A percentile compares a stretch with the other conserved stretches of the same genome.
phyloP scores from a whole-genome alignment of 2,113 vertebrate species.

The Bagarius yarrelli region DNA sequence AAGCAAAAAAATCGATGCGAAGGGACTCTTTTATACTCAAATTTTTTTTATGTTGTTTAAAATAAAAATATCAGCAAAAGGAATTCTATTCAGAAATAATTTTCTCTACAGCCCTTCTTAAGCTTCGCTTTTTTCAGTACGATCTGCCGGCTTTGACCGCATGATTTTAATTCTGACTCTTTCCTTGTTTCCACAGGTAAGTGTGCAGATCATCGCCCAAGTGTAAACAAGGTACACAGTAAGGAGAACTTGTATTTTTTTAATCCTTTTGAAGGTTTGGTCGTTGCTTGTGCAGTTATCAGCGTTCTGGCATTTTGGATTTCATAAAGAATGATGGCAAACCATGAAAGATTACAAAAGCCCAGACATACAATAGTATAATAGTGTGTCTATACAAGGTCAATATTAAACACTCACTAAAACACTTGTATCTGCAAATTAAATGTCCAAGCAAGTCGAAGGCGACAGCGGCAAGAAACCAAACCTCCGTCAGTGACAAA shows the following conservation, averaged over 20 bases:
- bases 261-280: background rate
- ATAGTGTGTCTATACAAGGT: too few relatives aligned
- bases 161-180: background rate
- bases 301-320: background rate
- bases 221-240: background rate
- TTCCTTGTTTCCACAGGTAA: constrained; percentile 13
- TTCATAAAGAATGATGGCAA: background rate
- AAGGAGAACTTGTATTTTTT: background rate
- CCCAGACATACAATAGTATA: too few relatives aligned
- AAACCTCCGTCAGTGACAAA: too few relatives aligned
- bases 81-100: background rate
- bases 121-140: background rate
- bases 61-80: background rate
- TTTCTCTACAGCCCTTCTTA: background rate
- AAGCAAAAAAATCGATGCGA: background rate
- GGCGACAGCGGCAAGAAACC: too few relatives aligned
- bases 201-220: constrained; percentile 12
- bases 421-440: too few relatives aligned
- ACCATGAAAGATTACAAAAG: too few relatives aligned
- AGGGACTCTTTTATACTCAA: background rate
- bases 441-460: too few relatives aligned
- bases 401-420: too few relatives aligned
- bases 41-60: background rate
- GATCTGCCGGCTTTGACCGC: background rate
- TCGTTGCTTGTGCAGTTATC: background rate